Evolutionary conservation across 2,888 invertebrate species (phyloP).

Genomic region (Plebejus argus): DNA sequence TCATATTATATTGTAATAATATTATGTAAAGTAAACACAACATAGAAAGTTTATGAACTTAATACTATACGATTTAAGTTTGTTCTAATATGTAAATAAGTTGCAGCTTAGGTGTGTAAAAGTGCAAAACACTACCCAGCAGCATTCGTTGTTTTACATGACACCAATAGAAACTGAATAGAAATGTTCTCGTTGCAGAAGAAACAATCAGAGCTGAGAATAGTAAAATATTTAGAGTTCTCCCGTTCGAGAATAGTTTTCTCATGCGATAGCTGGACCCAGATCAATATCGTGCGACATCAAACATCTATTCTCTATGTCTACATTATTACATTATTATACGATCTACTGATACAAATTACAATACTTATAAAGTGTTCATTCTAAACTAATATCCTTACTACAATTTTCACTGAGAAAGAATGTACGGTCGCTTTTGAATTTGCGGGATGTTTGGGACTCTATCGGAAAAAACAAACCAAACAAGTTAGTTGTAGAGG

Average conservation of each 20-base stretch:
- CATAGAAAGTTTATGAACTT: neutral
- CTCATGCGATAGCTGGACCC: neutral
- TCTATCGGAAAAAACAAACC: too few relatives aligned
- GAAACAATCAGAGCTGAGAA: constrained; percentile 16
- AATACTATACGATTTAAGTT: neutral
- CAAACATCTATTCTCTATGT: neutral
- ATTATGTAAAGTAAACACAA: neutral
- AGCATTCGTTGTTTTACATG: constrained; percentile 1
- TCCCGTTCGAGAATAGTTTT: neutral
- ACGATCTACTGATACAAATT: neutral
- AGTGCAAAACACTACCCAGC: neutral
- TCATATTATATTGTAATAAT: neutral
- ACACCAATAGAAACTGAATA: constrained; percentile 21
- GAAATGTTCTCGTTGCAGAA: constrained; percentile 14
- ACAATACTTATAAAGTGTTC: neutral
- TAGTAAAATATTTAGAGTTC: constrained; percentile 14
- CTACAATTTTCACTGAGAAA: neutral
- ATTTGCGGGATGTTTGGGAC: too few relatives aligned
- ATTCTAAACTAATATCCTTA: too few relatives aligned
- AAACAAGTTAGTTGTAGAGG: too few relatives aligned
- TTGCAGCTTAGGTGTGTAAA: neutral
- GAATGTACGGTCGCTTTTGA: too few relatives aligned
- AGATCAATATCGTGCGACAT: constrained; percentile 14
- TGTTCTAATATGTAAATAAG: neutral
- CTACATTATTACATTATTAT: neutral